Evolutionary conservation across 2,113 vertebrate species (phyloP).

Genomic region (Garra rufa): DNA sequence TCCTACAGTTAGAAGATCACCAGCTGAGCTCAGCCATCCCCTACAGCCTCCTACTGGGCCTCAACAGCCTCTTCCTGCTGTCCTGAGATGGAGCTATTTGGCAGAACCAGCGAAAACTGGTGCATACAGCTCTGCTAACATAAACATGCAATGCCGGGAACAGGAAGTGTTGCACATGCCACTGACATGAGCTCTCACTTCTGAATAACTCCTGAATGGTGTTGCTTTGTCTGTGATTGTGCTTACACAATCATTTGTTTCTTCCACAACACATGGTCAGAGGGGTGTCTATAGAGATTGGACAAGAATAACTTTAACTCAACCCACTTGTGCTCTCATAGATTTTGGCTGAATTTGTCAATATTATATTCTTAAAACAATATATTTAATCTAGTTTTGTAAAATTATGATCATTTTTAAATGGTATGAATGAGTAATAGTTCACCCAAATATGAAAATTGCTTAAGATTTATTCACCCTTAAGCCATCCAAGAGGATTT

Average conservation of each 20-base stretch:
- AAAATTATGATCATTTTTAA: no score
- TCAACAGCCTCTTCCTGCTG: constrained; percentile 43
- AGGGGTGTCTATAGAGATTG: not conserved
- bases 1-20: constrained; percentile 6
- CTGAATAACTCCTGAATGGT: not conserved
- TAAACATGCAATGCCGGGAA: constrained; percentile 5
- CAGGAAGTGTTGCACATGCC: constrained; percentile 10
- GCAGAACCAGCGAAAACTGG: constrained; percentile 16
- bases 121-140: not conserved
- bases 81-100: constrained; percentile 21
- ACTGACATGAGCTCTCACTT: constrained; percentile 2
- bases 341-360: not conserved
- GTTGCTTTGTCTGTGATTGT: constrained; percentile 7
- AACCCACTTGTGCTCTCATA: not conserved
- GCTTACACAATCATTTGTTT: not conserved
- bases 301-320: not conserved
- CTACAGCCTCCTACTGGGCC: constrained; percentile 32
- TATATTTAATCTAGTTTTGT: not conserved
- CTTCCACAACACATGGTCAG: not conserved
- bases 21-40: constrained; percentile 18
- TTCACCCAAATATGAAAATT: no score
- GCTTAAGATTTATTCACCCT: no score
- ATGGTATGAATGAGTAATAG: no score
- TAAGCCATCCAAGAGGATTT: no score
- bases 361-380: not conserved